These are phyloP conservation scores for Perognathus longimembris DNA, from an alignment of 2,113 vertebrate genomes.

Conservation along the genomic window DNA sequence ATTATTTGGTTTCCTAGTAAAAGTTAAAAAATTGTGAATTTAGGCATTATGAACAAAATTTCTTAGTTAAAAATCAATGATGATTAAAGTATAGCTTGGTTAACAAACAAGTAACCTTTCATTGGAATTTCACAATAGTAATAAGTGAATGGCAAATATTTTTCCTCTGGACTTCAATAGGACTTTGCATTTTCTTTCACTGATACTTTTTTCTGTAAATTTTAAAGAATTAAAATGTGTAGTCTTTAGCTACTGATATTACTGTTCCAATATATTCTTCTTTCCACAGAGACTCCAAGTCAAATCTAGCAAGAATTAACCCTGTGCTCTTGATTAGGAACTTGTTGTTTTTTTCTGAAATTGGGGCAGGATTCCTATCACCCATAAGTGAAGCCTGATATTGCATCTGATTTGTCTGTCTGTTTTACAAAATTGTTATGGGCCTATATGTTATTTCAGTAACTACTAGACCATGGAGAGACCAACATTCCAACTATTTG, in stretches of 20 bases:
- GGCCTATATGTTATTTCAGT: constrained; percentile 80
- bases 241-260: neutral
- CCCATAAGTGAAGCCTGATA: constrained; percentile 58
- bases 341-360: constrained; percentile 44
- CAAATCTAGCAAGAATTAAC: neutral
- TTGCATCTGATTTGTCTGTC: constrained; percentile 69
- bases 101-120: neutral
- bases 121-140: neutral
- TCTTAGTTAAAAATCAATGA: neutral
- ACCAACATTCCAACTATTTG: constrained; percentile 83
- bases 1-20: neutral
- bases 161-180: neutral
- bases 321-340: neutral
- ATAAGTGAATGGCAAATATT: neutral
- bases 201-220: neutral
- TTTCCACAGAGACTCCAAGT: neutral
- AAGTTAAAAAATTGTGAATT: neutral
- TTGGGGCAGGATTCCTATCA: neutral
- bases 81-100: neutral
- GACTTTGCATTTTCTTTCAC: neutral
- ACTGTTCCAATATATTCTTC: neutral
- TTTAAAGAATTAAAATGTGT: neutral
- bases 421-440: constrained; percentile 64
- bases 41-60: neutral
- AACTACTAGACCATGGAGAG: constrained; percentile 73